A percentile compares a stretch with the other conserved stretches of the same genome.
Evolutionary conservation across 2,888 invertebrate genomes (phyloP).

Genomic region (Drosophila nr. fundita): DNA sequence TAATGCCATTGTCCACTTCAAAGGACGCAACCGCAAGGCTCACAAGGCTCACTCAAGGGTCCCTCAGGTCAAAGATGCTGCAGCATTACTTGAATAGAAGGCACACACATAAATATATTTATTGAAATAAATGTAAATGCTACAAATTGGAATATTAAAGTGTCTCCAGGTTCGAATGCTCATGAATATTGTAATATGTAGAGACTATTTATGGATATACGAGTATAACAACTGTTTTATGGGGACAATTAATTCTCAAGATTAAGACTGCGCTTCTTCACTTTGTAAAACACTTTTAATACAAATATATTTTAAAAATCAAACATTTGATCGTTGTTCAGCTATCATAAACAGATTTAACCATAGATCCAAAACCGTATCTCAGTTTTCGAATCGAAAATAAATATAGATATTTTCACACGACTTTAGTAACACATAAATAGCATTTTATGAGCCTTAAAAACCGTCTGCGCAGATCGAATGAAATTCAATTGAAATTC

Average conservation of each 20-base stretch:
- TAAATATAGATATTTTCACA: not conserved
- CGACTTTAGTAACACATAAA: not conserved
- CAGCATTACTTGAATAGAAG: not conserved
- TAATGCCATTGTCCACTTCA: conserved; percentile 50
- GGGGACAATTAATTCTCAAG: not conserved
- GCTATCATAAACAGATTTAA: not conserved
- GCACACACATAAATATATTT: not conserved
- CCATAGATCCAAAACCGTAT: not conserved
- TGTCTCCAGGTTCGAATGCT: not conserved
- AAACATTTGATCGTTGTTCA: not conserved
- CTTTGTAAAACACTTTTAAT: not conserved
- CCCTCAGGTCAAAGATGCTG: conserved; percentile 23
- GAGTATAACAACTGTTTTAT: not conserved
- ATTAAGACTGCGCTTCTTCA: not conserved
- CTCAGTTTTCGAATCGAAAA: not conserved
- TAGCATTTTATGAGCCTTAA: not conserved
- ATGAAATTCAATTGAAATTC: conserved; percentile 42
- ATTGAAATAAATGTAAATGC: not conserved
- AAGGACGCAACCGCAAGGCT: conserved; percentile 49
- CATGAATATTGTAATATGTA: not conserved
- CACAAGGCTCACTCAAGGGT: conserved; percentile 7
- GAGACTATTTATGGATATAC: not conserved
- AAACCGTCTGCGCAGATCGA: conserved; percentile 1
- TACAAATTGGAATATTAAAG: not conserved
- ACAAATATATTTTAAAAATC: not conserved